These are phyloP conservation scores for Hesperophylax magnus DNA, from an alignment of 1,140 invertebrate species.

Conservation along the genomic window DNA sequence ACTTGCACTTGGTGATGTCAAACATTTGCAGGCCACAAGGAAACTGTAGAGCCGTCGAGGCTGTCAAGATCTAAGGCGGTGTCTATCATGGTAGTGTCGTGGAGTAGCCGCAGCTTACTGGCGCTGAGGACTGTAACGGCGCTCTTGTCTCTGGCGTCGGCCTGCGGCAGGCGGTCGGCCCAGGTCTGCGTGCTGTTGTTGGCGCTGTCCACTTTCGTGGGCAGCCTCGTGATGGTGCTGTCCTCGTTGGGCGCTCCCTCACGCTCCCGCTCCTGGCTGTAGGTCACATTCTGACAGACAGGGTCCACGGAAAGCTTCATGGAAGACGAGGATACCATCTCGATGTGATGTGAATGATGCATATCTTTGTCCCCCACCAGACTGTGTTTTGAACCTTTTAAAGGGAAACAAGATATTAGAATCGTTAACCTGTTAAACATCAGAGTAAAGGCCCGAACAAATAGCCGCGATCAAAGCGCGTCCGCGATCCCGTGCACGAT, in stretches of 20 bases:
- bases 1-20: conserved; percentile 52
- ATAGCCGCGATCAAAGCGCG: too few species aligned
- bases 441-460: too few species aligned
- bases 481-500: too few species aligned
- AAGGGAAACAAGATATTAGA: background rate
- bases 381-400: conserved; percentile 55
- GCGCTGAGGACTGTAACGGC: conserved; percentile 63
- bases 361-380: conserved; percentile 41
- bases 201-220: conserved; percentile 41
- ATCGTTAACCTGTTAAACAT: too few species aligned
- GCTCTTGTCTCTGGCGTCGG: background rate
- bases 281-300: conserved; percentile 43
- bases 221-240: conserved; percentile 24
- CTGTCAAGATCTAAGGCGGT: conserved; percentile 89
- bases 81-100: conserved; percentile 90
- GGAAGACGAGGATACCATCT: conserved; percentile 34
- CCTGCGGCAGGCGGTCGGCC: conserved; percentile 56
- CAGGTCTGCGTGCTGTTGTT: conserved; percentile 59
- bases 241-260: conserved; percentile 21
- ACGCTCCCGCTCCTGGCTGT: conserved; percentile 47
- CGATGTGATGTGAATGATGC: conserved; percentile 34
- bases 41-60: conserved; percentile 74
- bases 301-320: conserved; percentile 37
- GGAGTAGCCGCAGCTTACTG: conserved; percentile 79
- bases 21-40: conserved; percentile 57